A percentile compares a stretch with the other conserved stretches of the same genome.
Evolutionary conservation across 2,888 invertebrate species (phyloP).

Genomic region (Dryobotodes eremita): DNA sequence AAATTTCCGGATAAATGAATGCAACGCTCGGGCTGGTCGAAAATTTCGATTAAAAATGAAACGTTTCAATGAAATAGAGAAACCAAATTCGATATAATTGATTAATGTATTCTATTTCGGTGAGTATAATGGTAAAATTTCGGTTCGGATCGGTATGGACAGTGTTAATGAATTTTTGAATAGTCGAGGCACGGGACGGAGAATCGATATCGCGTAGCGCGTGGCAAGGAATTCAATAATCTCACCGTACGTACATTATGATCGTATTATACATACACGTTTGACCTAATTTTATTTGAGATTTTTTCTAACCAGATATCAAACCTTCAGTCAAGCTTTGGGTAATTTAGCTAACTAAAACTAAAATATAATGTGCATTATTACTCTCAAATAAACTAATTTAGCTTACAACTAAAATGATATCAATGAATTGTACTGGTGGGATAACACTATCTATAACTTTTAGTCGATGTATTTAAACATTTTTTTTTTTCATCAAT

Average conservation of each 20-base stretch:
- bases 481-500: slow-evolving; percentile 63
- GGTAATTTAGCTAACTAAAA: slow-evolving; percentile 50
- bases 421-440: slow-evolving; percentile 77
- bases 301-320: slow-evolving; percentile 40
- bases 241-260: slow-evolving; percentile 58
- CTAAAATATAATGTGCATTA: slow-evolving; percentile 49
- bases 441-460: slow-evolving; percentile 62
- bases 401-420: slow-evolving; percentile 75
- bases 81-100: slow-evolving; percentile 63
- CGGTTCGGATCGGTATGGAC: slow-evolving; percentile 83
- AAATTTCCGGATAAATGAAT: slow-evolving; percentile 23
- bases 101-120: slow-evolving; percentile 71
- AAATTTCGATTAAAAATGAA: slow-evolving; percentile 24
- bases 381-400: slow-evolving; percentile 64
- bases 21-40: slow-evolving; percentile 1
- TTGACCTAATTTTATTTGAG: slow-evolving; percentile 44
- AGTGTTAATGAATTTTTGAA: slow-evolving; percentile 88
- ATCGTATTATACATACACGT: slow-evolving; percentile 44
- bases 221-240: slow-evolving; percentile 79
- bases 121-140: slow-evolving; percentile 70
- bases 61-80: slow-evolving; percentile 17
- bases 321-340: slow-evolving; percentile 57
- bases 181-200: slow-evolving; percentile 87
- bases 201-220: slow-evolving; percentile 84
- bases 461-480: slow-evolving; percentile 69